phyloP scores from a whole-genome alignment of 2,888 invertebrate species.

The Caenorhabditis drosophilae region DNA sequence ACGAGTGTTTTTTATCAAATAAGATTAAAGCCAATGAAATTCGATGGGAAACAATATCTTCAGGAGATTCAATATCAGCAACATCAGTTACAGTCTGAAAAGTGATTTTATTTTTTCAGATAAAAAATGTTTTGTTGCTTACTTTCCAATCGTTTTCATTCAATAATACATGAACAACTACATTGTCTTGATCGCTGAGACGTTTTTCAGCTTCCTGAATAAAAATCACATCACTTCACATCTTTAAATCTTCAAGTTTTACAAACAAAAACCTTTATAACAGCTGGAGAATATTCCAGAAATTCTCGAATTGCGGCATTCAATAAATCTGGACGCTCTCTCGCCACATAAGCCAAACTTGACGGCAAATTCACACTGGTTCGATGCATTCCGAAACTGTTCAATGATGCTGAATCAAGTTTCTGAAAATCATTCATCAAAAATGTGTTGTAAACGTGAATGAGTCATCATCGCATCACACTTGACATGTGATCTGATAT shows the following conservation, averaged over 20 bases:
- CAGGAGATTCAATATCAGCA: constrained; percentile 53
- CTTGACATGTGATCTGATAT: no score
- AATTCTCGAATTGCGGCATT: constrained; percentile 47
- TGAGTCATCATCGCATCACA: no score
- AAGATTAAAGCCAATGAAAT: constrained; percentile 38
- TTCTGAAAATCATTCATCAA: constrained; percentile 30
- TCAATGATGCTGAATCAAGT: constrained; percentile 24
- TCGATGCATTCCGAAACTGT: constrained; percentile 48
- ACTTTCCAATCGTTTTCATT: constrained; percentile 53
- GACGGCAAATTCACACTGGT: constrained; percentile 48
- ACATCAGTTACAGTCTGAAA: constrained; percentile 46
- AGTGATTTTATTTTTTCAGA: neutral
- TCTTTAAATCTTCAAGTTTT: constrained; percentile 18
- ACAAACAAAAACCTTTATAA: neutral
- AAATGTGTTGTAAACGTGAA: no score
- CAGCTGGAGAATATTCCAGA: constrained; percentile 12
- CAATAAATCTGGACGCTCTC: constrained; percentile 50
- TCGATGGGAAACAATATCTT: constrained; percentile 53
- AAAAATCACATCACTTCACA: neutral
- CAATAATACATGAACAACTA: constrained; percentile 50
- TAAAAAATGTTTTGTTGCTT: neutral
- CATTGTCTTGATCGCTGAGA: constrained; percentile 38
- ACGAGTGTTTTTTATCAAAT: constrained; percentile 51
- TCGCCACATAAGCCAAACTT: constrained; percentile 48
- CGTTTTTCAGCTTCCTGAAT: constrained; percentile 41